Evolutionary conservation across 2,888 invertebrate genomes (phyloP).

Genomic region (Drosophila pseudotalamancana): DNA sequence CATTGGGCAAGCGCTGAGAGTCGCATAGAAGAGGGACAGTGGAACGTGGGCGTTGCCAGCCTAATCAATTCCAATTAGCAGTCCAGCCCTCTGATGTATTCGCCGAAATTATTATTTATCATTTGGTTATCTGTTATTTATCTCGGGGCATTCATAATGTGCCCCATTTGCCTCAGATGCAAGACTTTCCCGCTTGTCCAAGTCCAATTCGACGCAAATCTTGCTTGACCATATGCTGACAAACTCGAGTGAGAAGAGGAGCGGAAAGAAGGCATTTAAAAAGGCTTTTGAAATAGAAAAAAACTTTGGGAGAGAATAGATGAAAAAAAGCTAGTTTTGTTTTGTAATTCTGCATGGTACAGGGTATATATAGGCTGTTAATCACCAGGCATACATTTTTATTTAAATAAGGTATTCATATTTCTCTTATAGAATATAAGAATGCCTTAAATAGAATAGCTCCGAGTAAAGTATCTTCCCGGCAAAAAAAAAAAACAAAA

Average conservation of each 20-base stretch:
- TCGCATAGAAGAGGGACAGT: background rate
- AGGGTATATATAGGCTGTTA: no score
- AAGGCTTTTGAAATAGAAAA: no score
- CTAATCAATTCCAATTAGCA: constrained; percentile 84
- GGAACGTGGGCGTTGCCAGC: constrained; percentile 46
- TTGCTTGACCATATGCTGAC: constrained; percentile 24
- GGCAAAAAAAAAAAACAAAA: background rate
- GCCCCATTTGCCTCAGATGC: constrained; percentile 10
- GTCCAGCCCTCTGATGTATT: constrained; percentile 83
- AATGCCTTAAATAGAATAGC: no score
- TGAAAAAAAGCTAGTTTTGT: no score
- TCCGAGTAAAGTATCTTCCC: no score
- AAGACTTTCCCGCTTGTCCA: constrained; percentile 14
- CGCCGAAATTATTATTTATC: constrained; percentile 84
- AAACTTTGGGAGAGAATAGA: no score
- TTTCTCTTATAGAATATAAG: no score
- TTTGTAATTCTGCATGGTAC: no score
- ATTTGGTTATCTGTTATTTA: constrained; percentile 82
- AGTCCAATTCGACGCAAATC: constrained; percentile 17
- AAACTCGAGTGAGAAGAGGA: background rate
- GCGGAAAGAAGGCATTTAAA: background rate
- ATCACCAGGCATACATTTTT: no score
- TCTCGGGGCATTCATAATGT: constrained; percentile 42
- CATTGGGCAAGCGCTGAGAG: constrained; percentile 44
- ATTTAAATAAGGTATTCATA: no score